A percentile compares a stretch with the other conserved stretches of the same genome.
Evolutionary conservation across 2,888 invertebrate species (phyloP).

Genomic region (Epistrophella euchroma): DNA sequence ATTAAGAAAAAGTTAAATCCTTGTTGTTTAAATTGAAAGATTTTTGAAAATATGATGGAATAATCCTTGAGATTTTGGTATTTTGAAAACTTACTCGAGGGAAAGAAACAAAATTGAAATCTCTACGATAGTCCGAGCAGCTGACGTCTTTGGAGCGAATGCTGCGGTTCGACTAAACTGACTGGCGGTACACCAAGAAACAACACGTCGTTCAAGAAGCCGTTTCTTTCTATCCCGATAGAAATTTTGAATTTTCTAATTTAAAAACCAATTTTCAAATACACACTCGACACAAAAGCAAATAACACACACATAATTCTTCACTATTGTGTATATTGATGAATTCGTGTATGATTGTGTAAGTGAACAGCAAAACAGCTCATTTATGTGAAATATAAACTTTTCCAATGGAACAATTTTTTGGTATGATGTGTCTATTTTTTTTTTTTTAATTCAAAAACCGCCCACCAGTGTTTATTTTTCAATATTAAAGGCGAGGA

Average conservation of each 20-base stretch:
- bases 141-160: conserved; percentile 85
- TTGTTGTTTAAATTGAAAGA: conserved; percentile 20
- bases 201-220: conserved; percentile 83
- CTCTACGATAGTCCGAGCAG: conserved; percentile 84
- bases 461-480: conserved; percentile 56
- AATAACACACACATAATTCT: conserved; percentile 46
- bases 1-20: not conserved
- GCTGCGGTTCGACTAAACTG: conserved; percentile 85
- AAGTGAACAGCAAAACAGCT: conserved; percentile 74
- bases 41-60: conserved; percentile 53
- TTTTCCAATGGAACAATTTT: conserved; percentile 65
- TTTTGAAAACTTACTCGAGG: conserved; percentile 83
- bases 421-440: conserved; percentile 45
- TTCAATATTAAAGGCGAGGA: conserved; percentile 54
- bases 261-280: conserved; percentile 70
- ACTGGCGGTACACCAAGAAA: conserved; percentile 84
- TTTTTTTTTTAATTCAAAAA: conserved; percentile 43
- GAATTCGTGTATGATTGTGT: conserved; percentile 32
- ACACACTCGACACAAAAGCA: conserved; percentile 39
- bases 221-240: conserved; percentile 79
- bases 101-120: conserved; percentile 84
- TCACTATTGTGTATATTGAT: not conserved
- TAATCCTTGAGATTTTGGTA: conserved; percentile 58
- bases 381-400: conserved; percentile 78
- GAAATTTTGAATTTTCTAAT: conserved; percentile 79